Conservation (phyloP, 2,797 vertebrate species). For the Tragelaphus eurycerus region DNA sequence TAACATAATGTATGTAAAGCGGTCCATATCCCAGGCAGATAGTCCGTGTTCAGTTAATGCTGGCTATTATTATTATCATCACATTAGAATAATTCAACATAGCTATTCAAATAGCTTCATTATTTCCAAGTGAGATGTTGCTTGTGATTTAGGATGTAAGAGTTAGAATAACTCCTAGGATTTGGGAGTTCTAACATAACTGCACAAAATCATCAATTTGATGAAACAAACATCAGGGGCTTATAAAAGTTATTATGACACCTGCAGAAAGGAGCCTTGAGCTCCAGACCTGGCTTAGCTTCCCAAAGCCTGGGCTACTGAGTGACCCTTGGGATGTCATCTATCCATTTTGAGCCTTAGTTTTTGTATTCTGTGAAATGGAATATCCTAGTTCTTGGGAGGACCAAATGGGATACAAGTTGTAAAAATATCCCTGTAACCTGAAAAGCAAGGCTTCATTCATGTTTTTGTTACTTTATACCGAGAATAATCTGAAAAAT, state of each 20-base stretch:
- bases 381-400: not conserved
- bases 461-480: not conserved
- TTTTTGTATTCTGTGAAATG: not conserved
- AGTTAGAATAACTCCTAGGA: not conserved
- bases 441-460: not conserved
- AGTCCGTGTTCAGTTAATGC: not conserved
- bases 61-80: not conserved
- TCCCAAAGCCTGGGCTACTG: not conserved
- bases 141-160: not conserved
- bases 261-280: not conserved
- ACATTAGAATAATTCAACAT: not conserved
- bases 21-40: not conserved
- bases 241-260: not conserved
- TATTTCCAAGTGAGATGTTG: not conserved
- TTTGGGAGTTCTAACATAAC: not conserved
- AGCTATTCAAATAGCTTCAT: not conserved
- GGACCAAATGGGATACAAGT: not conserved
- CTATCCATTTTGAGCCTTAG: not conserved
- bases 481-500: not conserved
- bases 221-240: not conserved
- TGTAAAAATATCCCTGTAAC: not conserved
- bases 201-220: not conserved
- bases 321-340: not conserved
- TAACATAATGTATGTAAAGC: not conserved
- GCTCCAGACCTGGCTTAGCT: not conserved